phyloP scores from a whole-genome alignment of 2,797 vertebrate genomes.

The Masticophis lateralis region DNA sequence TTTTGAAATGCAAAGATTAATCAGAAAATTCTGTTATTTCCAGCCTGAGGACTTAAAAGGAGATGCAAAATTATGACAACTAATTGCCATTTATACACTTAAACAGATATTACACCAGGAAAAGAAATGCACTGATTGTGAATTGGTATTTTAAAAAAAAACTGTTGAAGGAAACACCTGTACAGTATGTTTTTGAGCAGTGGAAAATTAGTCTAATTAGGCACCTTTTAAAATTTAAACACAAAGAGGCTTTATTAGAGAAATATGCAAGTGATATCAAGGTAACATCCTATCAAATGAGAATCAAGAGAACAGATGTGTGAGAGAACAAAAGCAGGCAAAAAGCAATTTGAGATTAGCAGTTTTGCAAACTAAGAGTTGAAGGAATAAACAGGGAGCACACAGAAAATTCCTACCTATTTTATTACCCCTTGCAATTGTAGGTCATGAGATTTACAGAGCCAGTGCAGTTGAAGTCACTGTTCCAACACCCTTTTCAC shows the following conservation, averaged over 20 bases:
- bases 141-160: not conserved
- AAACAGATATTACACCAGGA: not conserved
- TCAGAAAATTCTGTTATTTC: not conserved
- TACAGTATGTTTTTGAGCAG: not conserved
- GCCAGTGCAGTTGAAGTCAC: not conserved
- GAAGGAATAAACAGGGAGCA: not conserved
- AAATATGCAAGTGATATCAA: not conserved
- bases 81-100: not conserved
- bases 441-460: not conserved
- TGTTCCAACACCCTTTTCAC: not conserved
- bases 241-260: not conserved
- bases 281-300: not conserved
- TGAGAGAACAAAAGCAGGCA: not conserved
- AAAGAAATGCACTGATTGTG: not conserved
- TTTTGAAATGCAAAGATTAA: not conserved
- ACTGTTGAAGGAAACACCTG: not conserved
- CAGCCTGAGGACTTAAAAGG: conserved; percentile 33
- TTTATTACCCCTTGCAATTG: not conserved
- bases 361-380: not conserved
- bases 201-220: not conserved
- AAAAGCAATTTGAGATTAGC: not conserved
- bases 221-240: not conserved
- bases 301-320: not conserved
- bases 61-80: conserved; percentile 35
- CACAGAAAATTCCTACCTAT: not conserved